Percentiles rank a stretch among this genome's conserved stretches.
These are phyloP conservation scores for Sitobion miscanthi DNA, from an alignment of 1,140 invertebrate species.

Conservation along the genomic window DNA sequence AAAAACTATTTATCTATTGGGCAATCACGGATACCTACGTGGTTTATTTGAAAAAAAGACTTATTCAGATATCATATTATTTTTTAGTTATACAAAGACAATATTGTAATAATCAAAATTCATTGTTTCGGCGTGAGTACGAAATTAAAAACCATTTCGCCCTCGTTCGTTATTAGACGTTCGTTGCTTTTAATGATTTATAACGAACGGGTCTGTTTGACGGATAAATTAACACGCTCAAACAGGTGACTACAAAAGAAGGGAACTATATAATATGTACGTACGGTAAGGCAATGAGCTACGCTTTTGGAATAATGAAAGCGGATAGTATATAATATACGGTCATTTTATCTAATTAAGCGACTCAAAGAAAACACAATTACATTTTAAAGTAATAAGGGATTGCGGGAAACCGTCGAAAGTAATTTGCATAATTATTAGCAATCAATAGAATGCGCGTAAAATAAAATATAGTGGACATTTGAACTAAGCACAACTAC, in stretches of 20 bases:
- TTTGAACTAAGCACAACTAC: background rate
- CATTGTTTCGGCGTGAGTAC: background rate
- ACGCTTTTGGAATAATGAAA: background rate
- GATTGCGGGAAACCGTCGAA: background rate
- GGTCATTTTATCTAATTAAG: slow-evolving; percentile 12
- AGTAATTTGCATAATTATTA: slow-evolving; percentile 3
- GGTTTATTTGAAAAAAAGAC: too few species aligned
- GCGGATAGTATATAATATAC: background rate
- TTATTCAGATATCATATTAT: background rate
- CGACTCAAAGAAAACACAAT: background rate
- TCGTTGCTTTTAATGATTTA: background rate
- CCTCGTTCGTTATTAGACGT: background rate
- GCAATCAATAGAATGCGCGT: background rate
- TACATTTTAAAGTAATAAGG: background rate
- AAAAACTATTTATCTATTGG: background rate
- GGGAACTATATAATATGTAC: background rate
- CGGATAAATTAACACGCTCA: background rate
- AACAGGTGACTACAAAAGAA: background rate
- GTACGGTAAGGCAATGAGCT: background rate
- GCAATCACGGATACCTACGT: background rate
- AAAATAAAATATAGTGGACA: background rate
- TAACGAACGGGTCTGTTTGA: background rate
- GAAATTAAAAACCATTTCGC: background rate
- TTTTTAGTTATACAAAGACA: background rate
- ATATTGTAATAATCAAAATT: background rate